Base-by-base conservation (phyloP, 2,113 vertebrate genomes). In the Mus musculus region DNA sequence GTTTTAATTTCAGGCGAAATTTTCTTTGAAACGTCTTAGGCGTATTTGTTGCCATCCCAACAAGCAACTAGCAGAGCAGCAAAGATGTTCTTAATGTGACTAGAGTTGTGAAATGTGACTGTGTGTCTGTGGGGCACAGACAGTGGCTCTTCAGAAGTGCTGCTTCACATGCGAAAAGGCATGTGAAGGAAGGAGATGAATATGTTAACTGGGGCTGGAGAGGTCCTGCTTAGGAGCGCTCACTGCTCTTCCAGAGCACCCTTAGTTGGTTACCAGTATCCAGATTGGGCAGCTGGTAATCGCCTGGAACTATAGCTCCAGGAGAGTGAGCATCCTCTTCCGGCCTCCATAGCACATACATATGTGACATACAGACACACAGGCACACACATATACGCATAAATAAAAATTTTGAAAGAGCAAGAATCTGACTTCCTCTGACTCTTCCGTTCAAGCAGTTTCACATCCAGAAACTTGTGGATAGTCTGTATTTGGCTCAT, bases 1-100 rank as follows among this genome's bases (percentile, higher is more conserved):
- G 26, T 56, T 91, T 96, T 93, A 8, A 20, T 93, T 88, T 93
- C 61, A 94, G 46, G 42, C 10, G n/a, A 76, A 52, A 73, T 93
- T 63, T 75, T 77, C 42, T 77, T 85, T 80, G 49, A 80, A 89
- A 81, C 1, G 12, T 95, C 3, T 42, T 63, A 24, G 24, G 9
- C 7, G 36, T 76, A n/a, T 11, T 11, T 76, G 65, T 54, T 71
- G n/a, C 10, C 54, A 49, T 89, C 19, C 26, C 80, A 81, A 14
- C 24, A 93, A 39, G 42, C n/a, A 87, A 54, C 36, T 49, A 87
- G 65, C 42, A 77, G 67, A 77, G 30, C 72, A 59, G 17, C 67
- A 71, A 67, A 46, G 67, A 28, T 89, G 59, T 89, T 63, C 3
- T 36, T 71, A 16, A 77, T 42, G 61, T 84, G 39, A 65, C 67